Conservation (phyloP, 2,888 invertebrate species). For the Harpalus rufipes region DNA sequence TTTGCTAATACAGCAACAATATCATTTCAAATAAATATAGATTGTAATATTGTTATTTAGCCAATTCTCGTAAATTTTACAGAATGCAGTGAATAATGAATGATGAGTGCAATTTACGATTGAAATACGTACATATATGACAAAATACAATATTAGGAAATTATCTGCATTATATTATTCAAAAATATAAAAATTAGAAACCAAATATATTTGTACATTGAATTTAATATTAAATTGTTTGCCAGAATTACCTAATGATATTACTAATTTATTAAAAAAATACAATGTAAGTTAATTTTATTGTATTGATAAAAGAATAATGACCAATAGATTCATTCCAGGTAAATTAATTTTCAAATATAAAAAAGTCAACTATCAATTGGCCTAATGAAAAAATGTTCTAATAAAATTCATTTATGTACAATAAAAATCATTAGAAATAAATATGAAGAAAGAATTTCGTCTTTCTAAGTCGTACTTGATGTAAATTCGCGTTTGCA, state of each 20-base stretch:
- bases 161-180: conserved; percentile 47
- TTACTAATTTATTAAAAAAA: conserved; percentile 62
- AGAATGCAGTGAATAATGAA: conserved; percentile 26
- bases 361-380: conserved; percentile 30
- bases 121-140: conserved; percentile 20
- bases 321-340: conserved; percentile 64
- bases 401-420: conserved; percentile 24
- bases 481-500: conserved; percentile 15
- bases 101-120: conserved; percentile 48
- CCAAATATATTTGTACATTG: conserved; percentile 36
- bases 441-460: conserved; percentile 19
- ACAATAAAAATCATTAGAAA: conserved; percentile 18
- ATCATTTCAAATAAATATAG: conserved; percentile 38
- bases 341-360: conserved; percentile 40
- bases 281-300: conserved; percentile 53
- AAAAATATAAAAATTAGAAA: conserved; percentile 45
- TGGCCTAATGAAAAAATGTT: conserved; percentile 55
- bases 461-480: conserved; percentile 16
- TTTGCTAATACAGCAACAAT: conserved; percentile 49
- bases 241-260: conserved; percentile 65
- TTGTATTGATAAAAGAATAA: conserved; percentile 44
- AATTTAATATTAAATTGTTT: conserved; percentile 50
- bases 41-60: conserved; percentile 29
- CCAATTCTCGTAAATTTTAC: conserved; percentile 15
- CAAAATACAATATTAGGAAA: conserved; percentile 30